phyloP scores from a whole-genome alignment of 2,888 invertebrate genomes.

The Petrophora chlorosata region DNA sequence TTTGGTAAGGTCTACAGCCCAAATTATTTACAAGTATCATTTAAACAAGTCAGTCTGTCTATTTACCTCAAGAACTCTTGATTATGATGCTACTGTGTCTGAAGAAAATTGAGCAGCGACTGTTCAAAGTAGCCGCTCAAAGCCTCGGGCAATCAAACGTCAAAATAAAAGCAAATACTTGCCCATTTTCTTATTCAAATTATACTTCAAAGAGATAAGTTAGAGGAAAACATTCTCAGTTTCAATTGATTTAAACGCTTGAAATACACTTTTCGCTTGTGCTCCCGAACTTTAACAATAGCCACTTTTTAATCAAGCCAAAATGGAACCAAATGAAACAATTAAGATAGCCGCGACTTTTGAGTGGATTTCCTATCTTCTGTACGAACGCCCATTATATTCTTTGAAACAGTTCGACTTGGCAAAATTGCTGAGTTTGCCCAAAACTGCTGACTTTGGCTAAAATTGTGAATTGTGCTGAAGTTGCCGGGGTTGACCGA shows the following conservation, averaged over 20 bases:
- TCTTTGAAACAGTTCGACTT: conserved; percentile 55
- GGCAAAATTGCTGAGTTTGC: conserved; percentile 42
- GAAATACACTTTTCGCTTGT: conserved; percentile 10
- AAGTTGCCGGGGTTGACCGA: conserved; percentile 32
- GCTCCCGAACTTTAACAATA: conserved; percentile 31
- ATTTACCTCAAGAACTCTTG: too few species aligned
- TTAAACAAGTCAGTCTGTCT: too few species aligned
- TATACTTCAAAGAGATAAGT: neutral
- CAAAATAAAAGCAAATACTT: too few species aligned
- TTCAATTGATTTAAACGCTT: conserved; percentile 16
- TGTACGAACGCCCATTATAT: conserved; percentile 50
- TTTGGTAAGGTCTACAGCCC: too few species aligned
- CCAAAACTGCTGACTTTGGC: too few species aligned
- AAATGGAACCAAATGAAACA: conserved; percentile 34
- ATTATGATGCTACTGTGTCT: too few species aligned
- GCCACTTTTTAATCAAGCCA: conserved; percentile 34
- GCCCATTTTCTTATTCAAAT: neutral
- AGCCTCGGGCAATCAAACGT: neutral
- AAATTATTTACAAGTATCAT: too few species aligned
- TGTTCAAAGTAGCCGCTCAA: too few species aligned
- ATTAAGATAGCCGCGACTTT: conserved; percentile 33
- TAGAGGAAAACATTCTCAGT: conserved; percentile 1
- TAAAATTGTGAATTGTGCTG: too few species aligned
- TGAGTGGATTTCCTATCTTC: conserved; percentile 19
- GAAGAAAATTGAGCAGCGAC: too few species aligned